Evolutionary conservation across 2,797 vertebrate species (phyloP), one percentile per base, ranked within the genome.

Genomic region (Odontamblyopus lacepedii): DNA sequence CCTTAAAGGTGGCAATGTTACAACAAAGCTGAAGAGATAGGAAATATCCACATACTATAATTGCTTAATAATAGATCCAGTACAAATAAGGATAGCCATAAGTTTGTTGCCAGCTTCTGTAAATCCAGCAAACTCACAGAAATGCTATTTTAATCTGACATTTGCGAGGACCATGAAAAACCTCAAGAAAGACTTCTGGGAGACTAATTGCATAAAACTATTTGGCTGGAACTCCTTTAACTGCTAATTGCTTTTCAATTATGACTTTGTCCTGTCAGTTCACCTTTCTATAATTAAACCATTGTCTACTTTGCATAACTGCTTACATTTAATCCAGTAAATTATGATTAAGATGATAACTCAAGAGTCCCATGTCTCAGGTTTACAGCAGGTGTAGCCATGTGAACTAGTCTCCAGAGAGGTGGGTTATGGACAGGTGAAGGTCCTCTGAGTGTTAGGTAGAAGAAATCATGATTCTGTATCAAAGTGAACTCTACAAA

Each of bases 221-320:
- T 41, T 77, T 65, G 75, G 68, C 71, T 67, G 23, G 27, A 63
- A 68, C 63, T 63, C 62, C 56, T 75, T 59, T 69, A 63, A 71
- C 56, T 41, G 32, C 53, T 82, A 77, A 82, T 81, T 78, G 66
- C 73, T 75, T 68, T 56, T 59, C 38, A 35, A 78, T 57, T 26
- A 7, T 64, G 56, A 68, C 48, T 56, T 13, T 60, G 64, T 62
- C 30, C 15, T 65, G 65, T 57, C 23, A 72, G 62, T 30, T 70
- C 23, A 65, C 23, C 51, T 15, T 74, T 63, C 67, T 69, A 30
- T 61, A 51, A 78, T 85, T 63, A 55, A 75, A 77, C 67, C 29
- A 71, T 75, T 26, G 12, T 2, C 15, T 30, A 19, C 78, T 83
- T 81, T 76, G 41, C 77, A 80, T 75, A 85, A 77, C 63, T 51